Percentiles rank a stretch among this genome's conserved stretches.
phyloP scores from a whole-genome alignment of 1,140 invertebrate genomes.

The Plectrocnemia conspersa region DNA sequence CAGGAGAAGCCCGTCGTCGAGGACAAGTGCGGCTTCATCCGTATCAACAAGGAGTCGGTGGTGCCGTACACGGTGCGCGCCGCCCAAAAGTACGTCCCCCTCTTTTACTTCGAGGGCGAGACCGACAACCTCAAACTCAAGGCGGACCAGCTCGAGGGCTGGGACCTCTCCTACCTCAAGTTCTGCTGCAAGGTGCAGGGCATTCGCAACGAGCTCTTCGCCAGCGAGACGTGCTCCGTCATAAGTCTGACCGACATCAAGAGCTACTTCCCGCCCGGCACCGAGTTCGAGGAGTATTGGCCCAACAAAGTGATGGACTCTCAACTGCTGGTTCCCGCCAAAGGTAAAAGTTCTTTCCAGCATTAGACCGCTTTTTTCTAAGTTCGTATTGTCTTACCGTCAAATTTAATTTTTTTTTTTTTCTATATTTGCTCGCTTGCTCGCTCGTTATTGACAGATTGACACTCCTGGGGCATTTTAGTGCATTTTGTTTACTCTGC shows the following conservation, averaged over 20 bases:
- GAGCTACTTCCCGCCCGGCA: conserved; percentile 83
- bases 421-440: no score
- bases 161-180: conserved; percentile 88
- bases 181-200: conserved; percentile 93
- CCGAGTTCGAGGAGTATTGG: conserved; percentile 88
- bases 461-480: no score
- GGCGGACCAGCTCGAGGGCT: conserved; percentile 77
- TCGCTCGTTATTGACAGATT: no score
- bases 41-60: conserved; percentile 90
- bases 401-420: conserved; percentile 1
- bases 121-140: conserved; percentile 83
- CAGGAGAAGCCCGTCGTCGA: conserved; percentile 55
- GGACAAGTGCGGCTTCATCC: conserved; percentile 87
- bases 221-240: conserved; percentile 81
- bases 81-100: conserved; percentile 79
- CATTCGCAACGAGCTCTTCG: conserved; percentile 84
- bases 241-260: conserved; percentile 86
- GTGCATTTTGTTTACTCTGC: neutral
- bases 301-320: conserved; percentile 78
- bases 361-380: neutral
- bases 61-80: conserved; percentile 87
- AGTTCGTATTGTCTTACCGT: neutral
- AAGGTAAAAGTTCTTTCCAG: conserved; percentile 46
- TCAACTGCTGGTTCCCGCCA: conserved; percentile 63
- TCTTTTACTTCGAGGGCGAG: conserved; percentile 93